These are phyloP conservation scores for Leiothrix lutea DNA, from an alignment of 2,113 vertebrate species.

Conservation along the genomic window DNA sequence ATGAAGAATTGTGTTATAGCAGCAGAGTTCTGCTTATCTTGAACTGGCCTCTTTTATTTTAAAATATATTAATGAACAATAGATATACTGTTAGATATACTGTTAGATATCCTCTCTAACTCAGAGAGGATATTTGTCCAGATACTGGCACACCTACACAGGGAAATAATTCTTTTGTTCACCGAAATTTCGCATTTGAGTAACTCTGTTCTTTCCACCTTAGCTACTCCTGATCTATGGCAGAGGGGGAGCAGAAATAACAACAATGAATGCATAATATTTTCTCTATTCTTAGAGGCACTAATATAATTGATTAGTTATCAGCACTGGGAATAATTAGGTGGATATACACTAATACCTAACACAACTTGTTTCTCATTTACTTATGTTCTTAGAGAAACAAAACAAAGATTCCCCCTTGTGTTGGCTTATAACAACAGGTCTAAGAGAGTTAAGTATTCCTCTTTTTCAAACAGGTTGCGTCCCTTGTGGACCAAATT, in stretches of 20 bases:
- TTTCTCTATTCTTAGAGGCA: conserved; percentile 1
- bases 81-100: background rate
- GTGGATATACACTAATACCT: background rate
- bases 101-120: background rate
- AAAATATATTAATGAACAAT: background rate
- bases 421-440: background rate
- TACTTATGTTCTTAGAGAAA: background rate
- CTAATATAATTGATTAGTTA: conserved; percentile 16
- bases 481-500: background rate
- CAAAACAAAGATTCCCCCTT: background rate
- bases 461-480: background rate
- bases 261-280: background rate
- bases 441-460: background rate
- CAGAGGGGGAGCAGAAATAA: background rate
- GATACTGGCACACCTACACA: background rate
- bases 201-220: background rate
- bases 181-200: background rate
- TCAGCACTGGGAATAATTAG: conserved; percentile 21
- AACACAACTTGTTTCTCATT: background rate
- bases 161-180: background rate
- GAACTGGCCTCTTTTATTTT: background rate
- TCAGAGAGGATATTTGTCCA: background rate
- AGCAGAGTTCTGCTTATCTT: background rate
- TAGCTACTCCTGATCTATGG: background rate
- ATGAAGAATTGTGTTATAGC: background rate